Base-by-base conservation (phyloP, 2,113 vertebrate species). In the Pelmatolapia mariae region DNA sequence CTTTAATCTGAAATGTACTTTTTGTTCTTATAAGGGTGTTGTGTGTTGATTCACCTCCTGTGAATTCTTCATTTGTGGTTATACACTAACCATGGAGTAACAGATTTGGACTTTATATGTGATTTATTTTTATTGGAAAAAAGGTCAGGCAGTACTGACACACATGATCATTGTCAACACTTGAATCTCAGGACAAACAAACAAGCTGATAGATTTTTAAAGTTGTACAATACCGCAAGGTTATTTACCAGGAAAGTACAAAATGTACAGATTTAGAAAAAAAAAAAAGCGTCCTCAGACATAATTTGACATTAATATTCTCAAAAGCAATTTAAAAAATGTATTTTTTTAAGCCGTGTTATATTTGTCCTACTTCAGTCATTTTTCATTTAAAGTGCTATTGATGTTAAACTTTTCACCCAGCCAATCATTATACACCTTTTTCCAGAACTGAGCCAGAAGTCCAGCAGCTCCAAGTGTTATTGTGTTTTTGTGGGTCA, bases 101-200 rank as follows among this genome's bases (percentile, higher is more conserved):
- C 89, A 93, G 89, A 88, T 94, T 95, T 89, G 89, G 31, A 94
- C 92, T 92, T 95, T 93, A 94, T 95, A 89, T 91, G 92, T 94
- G 76, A 95, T 92, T 93, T 88, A 94, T 95, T 95, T 92, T n/a
- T 80, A 71, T 87, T 84, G 82, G 66, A 85, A 91, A 82, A 82
- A 93, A 91, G 73, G 93, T 93, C 86, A 91, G 59, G 59, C 8
- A 1, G 13, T 10, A 19, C 18, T 53, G 86, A 68, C 10, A 7
- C 83, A 90, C 84, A 88, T 73, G 83, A 83, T 80, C 45, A 76
- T 61, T 54, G 84, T 86, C 66, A 86, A 12, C 10, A 22, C 50
- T 19, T 38, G 18, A 33, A 31, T 53, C 19, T 71, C 26, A 66
- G 12, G 38, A 68, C 29, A 63, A 78, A 33, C 43, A 73, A 40